Evolutionary conservation across 2,113 vertebrate species (phyloP).

Genomic region (Tonatia bakeri): DNA sequence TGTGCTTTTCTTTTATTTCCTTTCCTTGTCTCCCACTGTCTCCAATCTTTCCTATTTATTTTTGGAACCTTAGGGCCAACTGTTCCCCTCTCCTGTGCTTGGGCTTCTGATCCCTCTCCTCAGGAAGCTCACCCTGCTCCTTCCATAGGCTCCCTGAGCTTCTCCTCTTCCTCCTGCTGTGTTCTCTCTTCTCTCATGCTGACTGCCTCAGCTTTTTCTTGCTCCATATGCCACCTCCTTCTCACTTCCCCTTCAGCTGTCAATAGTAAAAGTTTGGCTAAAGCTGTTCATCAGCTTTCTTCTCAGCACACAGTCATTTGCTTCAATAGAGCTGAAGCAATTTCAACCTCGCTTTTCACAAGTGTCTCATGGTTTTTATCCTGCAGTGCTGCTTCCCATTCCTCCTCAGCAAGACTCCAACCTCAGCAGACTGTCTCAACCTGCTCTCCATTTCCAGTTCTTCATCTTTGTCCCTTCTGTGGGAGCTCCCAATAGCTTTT

Average conservation of each 20-base stretch:
- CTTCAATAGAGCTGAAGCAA: background rate
- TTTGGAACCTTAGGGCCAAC: background rate
- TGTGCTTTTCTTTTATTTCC: background rate
- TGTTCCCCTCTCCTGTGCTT: background rate
- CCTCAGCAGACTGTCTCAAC: background rate
- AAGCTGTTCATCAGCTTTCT: background rate
- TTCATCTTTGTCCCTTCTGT: background rate
- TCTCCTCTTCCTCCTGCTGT: background rate
- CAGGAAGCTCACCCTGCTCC: background rate
- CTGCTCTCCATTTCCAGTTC: background rate
- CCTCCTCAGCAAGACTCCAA: background rate
- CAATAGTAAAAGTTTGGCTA: background rate
- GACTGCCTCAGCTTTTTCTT: background rate
- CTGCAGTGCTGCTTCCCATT: background rate
- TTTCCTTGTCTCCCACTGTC: background rate
- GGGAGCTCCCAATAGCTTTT: background rate
- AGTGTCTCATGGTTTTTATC: background rate
- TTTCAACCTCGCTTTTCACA: background rate
- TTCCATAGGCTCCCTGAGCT: background rate
- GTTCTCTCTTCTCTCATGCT: background rate
- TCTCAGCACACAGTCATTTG: background rate
- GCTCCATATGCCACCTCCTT: background rate
- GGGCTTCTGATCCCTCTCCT: background rate
- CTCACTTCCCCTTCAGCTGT: background rate
- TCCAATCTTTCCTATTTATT: conserved; percentile 11